A percentile compares a stretch with the other conserved stretches of the same genome.
Evolutionary conservation across 2,113 vertebrate species (phyloP).

Genomic region (Geothlypis trichas): DNA sequence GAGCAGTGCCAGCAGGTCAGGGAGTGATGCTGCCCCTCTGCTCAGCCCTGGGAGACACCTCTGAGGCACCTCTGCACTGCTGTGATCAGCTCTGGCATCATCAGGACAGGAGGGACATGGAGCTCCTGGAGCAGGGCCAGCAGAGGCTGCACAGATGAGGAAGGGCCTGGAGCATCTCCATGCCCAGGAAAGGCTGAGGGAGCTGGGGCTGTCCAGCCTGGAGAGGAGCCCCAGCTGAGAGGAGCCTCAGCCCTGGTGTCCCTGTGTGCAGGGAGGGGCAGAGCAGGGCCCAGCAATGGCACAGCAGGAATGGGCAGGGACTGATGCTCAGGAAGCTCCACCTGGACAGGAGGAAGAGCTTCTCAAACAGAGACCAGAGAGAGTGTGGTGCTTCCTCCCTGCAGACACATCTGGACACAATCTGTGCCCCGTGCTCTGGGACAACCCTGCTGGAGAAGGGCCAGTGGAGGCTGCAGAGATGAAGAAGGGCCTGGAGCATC

Average conservation of each 20-base stretch:
- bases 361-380: background rate
- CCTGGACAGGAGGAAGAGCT: background rate
- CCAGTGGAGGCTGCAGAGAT: background rate
- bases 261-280: background rate
- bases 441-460: background rate
- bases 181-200: background rate
- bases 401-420: background rate
- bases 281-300: background rate
- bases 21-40: background rate
- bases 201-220: background rate
- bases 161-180: background rate
- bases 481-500: too few species aligned
- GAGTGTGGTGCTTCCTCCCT: background rate
- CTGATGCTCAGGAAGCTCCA: background rate
- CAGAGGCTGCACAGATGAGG: background rate
- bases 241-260: background rate
- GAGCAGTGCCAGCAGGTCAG: background rate
- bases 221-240: rapidly evolving
- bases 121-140: background rate
- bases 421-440: background rate
- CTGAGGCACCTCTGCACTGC: background rate
- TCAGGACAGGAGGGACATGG: background rate
- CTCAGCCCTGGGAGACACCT: background rate
- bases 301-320: background rate
- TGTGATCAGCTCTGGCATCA: background rate